Conservation (phyloP, 2,113 vertebrate species). For the Platysternon megacephalum region DNA sequence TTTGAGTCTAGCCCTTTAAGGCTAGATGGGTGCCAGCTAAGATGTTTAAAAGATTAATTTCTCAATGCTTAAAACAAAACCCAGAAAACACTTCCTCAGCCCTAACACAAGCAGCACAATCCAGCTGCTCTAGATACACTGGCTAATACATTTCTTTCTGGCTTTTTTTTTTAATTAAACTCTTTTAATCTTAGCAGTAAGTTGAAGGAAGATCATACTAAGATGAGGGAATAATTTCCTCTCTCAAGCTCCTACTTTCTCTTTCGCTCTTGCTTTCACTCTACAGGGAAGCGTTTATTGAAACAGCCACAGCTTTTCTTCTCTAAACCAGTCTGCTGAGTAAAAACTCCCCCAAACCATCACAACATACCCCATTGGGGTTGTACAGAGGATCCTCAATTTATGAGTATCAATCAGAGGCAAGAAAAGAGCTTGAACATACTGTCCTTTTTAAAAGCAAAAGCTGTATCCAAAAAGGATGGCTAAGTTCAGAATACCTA, state of each 20-base stretch:
- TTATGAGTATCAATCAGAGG: neutral
- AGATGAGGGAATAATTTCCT: neutral
- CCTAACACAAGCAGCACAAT: neutral
- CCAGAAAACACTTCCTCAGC: neutral
- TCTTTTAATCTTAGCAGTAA: conserved; percentile 43
- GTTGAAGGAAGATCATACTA: conserved; percentile 20
- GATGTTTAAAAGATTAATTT: neutral
- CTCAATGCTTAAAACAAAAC: neutral
- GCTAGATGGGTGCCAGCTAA: neutral
- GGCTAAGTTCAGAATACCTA: neutral
- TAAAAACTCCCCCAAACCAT: neutral
- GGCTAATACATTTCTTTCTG: neutral
- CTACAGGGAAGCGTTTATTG: neutral
- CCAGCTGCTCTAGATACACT: fast-evolving
- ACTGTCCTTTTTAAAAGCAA: fast-evolving
- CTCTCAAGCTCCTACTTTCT: neutral
- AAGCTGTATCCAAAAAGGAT: neutral
- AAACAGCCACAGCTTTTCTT: neutral
- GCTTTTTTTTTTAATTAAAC: neutral
- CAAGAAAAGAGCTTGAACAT: neutral
- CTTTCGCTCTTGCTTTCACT: neutral
- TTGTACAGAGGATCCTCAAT: neutral
- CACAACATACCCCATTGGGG: neutral
- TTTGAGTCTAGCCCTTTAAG: neutral
- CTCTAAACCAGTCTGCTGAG: neutral